Evolutionary conservation across 2,113 vertebrate species (phyloP), one percentile per base, ranked within the genome.

Genomic region (Pholis gunnellus): DNA sequence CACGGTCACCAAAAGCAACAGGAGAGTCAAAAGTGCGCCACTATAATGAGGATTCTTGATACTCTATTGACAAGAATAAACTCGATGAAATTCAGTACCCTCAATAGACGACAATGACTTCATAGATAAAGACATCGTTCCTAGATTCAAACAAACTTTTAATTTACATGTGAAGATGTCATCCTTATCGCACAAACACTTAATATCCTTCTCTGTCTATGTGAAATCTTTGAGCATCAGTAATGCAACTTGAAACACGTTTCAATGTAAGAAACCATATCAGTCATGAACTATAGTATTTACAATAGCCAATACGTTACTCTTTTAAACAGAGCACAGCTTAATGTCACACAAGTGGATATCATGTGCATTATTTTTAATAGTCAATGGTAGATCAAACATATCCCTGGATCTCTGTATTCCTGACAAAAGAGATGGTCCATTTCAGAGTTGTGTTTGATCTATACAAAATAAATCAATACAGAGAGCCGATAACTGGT

Each of bases 321-420:
- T 94, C 91, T 91, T 91, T 93, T 90, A 90, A 93, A 93, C 91
- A 91, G 91, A 93, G 89, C 86, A 91, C 80, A 89, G 68, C 72
- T 84, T 83, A 57, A 90, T 64, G 75, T 85, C 82, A 88, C 85
- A 88, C 70, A 76, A 48, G 9, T 89, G 25, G 77, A 86, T 63
- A 69, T 36, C 54, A 38, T 71, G 85, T 92, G 93, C 85, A 87
- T 92, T 82, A 76, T 56, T 57, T 82, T 88, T 69, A 87, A 88
- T 71, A 84, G 90, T 87, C 84, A 63, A 7, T 71, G 72, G 60
- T 22, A 72, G 79, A 89, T 85, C 74, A 68, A 82, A 84, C 40
- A 17, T 65, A 48, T 85, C 88, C 90, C 93, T 93, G 89, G 88
- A 88, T 87, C 87, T 89, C 83, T 83, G 64, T 87, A 82, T 92